phyloP scores from a whole-genome alignment of 2,888 invertebrate species.

The Tyria jacobaeae region DNA sequence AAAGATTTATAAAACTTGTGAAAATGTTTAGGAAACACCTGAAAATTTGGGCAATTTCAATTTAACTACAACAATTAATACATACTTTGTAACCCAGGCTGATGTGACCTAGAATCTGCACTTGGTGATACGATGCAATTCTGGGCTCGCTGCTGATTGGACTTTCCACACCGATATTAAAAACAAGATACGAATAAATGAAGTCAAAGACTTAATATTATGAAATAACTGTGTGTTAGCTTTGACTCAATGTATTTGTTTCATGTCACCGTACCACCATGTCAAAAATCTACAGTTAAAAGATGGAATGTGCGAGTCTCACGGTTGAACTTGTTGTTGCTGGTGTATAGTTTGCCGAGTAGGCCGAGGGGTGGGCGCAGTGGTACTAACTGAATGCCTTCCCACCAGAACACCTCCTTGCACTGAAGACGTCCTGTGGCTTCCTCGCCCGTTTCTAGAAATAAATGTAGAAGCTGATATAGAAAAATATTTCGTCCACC shows the following conservation, averaged over 20 bases:
- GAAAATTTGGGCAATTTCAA: not conserved
- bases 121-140: not conserved
- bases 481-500: not conserved
- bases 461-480: constrained; percentile 38
- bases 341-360: constrained; percentile 85
- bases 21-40: not conserved
- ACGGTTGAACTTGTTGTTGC: constrained; percentile 84
- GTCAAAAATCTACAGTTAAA: constrained; percentile 15
- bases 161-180: not conserved
- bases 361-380: constrained; percentile 88
- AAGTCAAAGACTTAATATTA: not conserved
- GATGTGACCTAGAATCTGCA: not conserved
- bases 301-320: constrained; percentile 54
- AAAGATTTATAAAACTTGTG: not conserved
- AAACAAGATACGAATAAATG: not conserved
- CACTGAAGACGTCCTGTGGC: constrained; percentile 85
- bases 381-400: constrained; percentile 89
- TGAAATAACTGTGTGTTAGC: not conserved
- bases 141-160: not conserved
- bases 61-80: not conserved
- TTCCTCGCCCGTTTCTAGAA: constrained; percentile 75
- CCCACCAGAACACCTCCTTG: constrained; percentile 91
- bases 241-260: not conserved
- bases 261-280: constrained; percentile 35
- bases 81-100: not conserved